Base-by-base conservation (phyloP, 2,113 vertebrate species). In the Neogale vison region DNA sequence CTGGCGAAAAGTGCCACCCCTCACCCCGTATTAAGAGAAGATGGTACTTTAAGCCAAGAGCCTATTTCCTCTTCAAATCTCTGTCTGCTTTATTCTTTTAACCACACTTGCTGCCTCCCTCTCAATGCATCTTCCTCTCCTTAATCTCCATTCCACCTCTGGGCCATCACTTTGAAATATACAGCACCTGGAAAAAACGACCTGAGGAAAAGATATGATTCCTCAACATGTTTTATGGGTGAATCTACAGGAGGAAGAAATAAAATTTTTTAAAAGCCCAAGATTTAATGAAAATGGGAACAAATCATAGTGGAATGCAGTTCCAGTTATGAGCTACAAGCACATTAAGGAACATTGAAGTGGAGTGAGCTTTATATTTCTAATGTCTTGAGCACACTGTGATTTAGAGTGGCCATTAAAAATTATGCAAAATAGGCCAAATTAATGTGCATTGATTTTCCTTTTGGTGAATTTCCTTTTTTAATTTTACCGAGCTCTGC, bases 241-340 rank as follows among this genome's bases (percentile, higher is more conserved):
- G 65, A 97, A 63, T 67, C 96, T 95, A 92, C 17, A 85, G 95
- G 88, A 97, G 84, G 34, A 97, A 97, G 96, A 97, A 97, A 97
- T 97, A 98, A 98, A 96, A 96, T 14, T 23, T 77, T 94, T 96
- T 98, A 80, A 96, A 97, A 96, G 97, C 95, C 55, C 15, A 90
- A 93, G 92, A 97, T 97, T 97, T 98, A 97, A 98, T 98, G 96
- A 96, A 97, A 98, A 96, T 95, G 92, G 81, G 90, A 97, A 97
- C 96, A 98, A 97, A 98, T 97, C 96, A 98, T 85, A 61, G 59
- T 65, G 90, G 80, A 95, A 88, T 93, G 24, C 36, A 74, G 65
- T 83, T 92, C 77, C 65, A 96, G 92, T 72, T 74, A 72, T 85
- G 92, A 97, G 92, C 96, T 97, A 72, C 93, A 86, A 82, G 96